Conservation (phyloP, 2,888 invertebrate genomes). For the Leptinotarsa haldemani region DNA sequence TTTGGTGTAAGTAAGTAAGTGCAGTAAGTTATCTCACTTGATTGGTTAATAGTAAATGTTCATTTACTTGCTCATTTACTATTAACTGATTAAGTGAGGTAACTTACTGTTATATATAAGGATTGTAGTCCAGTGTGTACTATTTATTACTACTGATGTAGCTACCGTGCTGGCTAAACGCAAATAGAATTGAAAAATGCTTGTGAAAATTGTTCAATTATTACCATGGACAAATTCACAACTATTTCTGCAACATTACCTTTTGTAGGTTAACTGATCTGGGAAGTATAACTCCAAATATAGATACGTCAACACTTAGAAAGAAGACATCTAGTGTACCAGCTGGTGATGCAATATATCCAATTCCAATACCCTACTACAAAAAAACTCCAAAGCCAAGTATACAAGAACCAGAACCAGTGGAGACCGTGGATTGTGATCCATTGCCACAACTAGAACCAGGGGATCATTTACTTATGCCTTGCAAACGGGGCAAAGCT, state of each 20-base stretch:
- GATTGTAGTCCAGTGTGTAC: no score
- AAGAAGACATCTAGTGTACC: constrained; percentile 72
- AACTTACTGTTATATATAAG: no score
- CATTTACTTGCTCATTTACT: no score
- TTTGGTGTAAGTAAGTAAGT: no score
- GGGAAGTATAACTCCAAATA: constrained; percentile 73
- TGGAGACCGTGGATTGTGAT: constrained; percentile 53
- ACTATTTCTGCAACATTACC: neutral
- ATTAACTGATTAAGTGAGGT: no score
- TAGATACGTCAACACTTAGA: constrained; percentile 65
- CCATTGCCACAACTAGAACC: constrained; percentile 72
- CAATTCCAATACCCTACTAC: constrained; percentile 60
- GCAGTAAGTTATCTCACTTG: no score
- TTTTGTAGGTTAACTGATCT: constrained; percentile 78
- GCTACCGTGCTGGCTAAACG: no score
- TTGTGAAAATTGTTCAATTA: no score
- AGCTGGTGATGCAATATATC: constrained; percentile 65
- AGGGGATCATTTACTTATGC: constrained; percentile 74
- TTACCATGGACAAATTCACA: no score
- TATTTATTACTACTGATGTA: no score
- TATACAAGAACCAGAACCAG: constrained; percentile 55
- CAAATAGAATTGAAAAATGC: no score
- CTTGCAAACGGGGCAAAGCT: constrained; percentile 49
- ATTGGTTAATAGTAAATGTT: no score
- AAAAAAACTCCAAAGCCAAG: constrained; percentile 54